These are phyloP conservation scores for Presbytis comata DNA, from an alignment of 2,797 vertebrate genomes.

Conservation along the genomic window DNA sequence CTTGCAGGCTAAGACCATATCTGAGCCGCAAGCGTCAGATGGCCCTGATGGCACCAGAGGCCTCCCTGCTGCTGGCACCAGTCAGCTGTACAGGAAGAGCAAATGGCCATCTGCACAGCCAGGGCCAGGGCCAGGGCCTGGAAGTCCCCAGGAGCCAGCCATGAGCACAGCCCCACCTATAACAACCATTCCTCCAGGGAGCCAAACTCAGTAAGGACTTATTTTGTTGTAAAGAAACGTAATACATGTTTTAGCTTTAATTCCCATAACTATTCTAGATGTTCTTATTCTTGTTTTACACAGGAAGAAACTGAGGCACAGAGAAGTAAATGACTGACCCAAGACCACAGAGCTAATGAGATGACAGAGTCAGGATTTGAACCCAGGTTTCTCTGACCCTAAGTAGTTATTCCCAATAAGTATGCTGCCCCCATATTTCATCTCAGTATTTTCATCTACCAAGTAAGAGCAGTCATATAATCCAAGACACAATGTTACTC, in stretches of 20 bases:
- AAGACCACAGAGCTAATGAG: neutral
- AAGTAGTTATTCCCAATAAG: neutral
- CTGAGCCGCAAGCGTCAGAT: rapidly evolving
- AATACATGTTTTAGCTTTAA: neutral
- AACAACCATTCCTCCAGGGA: neutral
- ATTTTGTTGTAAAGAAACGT: rapidly evolving
- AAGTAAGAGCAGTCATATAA: neutral
- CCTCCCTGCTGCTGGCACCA: neutral
- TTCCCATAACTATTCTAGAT: neutral
- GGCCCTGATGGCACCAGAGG: rapidly evolving
- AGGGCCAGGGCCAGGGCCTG: too few relatives aligned
- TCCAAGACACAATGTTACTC: neutral
- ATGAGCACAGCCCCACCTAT: neutral
- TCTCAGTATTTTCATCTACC: neutral
- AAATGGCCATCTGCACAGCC: neutral
- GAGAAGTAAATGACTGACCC: neutral
- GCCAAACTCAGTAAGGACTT: neutral
- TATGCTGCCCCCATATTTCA: too few relatives aligned
- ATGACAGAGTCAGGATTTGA: neutral
- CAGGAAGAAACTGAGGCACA: neutral
- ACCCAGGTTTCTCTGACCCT: neutral
- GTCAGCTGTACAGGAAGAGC: neutral
- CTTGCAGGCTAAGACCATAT: neutral
- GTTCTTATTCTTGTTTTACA: too few relatives aligned
- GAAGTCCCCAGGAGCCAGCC: neutral